A percentile compares a stretch with the other conserved stretches of the same genome.
Conservation (phyloP, 2,113 vertebrate genomes). For the Halcyon senegalensis region DNA sequence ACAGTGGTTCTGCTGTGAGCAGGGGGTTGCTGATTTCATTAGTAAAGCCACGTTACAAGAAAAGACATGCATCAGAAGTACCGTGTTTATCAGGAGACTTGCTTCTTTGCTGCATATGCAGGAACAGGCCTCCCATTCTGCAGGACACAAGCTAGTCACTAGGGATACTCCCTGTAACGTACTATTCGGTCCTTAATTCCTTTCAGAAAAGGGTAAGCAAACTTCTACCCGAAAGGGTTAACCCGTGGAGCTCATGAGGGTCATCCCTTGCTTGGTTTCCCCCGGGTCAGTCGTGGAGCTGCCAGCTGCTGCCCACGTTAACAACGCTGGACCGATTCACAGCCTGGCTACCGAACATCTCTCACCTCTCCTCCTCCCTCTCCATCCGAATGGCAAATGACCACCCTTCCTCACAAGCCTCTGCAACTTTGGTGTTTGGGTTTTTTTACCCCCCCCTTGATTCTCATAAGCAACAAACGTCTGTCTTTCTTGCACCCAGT, state of each 20-base stretch:
- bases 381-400: neutral
- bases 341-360: neutral
- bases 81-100: neutral
- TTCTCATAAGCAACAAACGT: neutral
- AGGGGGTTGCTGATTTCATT: neutral
- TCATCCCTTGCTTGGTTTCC: neutral
- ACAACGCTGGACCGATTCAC: neutral
- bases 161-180: neutral
- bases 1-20: rapidly evolving
- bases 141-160: neutral
- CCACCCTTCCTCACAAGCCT: neutral
- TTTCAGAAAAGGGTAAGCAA: neutral
- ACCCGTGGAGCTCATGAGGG: neutral
- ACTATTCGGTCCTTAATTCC: neutral
- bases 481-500: neutral
- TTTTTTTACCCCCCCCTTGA: neutral
- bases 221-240: neutral
- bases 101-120: neutral
- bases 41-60: neutral
- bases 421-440: neutral
- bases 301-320: neutral
- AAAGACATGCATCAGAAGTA: neutral
- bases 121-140: neutral
- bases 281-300: rapidly evolving
- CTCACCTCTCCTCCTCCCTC: neutral